These are phyloP conservation scores for Cardinalis cardinalis DNA, from an alignment of 2,113 vertebrate genomes.

Conservation along the genomic window DNA sequence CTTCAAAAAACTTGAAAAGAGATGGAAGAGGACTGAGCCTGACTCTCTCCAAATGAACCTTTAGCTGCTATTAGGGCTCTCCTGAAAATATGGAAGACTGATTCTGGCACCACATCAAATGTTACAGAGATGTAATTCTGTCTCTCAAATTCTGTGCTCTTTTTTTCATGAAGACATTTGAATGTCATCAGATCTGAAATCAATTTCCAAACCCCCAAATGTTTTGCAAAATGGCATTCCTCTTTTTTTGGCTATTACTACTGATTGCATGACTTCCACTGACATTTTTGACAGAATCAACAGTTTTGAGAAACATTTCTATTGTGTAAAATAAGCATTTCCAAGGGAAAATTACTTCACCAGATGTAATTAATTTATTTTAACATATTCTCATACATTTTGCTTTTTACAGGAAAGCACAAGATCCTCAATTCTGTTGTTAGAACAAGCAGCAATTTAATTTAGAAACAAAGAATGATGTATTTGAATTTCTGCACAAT, in stretches of 20 bases:
- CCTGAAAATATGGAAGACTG: not conserved
- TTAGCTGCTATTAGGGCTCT: no score
- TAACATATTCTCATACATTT: not conserved
- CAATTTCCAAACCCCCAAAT: not conserved
- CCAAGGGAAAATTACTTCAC: not conserved
- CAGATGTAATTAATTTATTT: not conserved
- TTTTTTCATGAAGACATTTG: not conserved
- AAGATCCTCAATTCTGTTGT: not conserved
- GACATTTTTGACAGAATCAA: not conserved
- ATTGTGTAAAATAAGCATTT: not conserved
- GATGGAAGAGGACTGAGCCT: not conserved
- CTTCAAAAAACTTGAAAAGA: not conserved
- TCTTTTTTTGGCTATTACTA: not conserved
- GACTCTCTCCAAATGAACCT: not conserved
- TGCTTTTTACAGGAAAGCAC: not conserved
- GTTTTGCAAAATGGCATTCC: not conserved
- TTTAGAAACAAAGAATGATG: not conserved
- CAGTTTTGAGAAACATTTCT: not conserved
- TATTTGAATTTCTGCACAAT: not conserved
- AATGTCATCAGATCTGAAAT: not conserved
- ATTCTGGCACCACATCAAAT: not conserved
- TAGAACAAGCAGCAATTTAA: not conserved
- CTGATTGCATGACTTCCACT: not conserved
- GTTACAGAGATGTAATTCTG: not conserved
- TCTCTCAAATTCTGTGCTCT: not conserved